Base-by-base conservation (phyloP, 1,140 invertebrate genomes). In the Drosophila nannoptera region DNA sequence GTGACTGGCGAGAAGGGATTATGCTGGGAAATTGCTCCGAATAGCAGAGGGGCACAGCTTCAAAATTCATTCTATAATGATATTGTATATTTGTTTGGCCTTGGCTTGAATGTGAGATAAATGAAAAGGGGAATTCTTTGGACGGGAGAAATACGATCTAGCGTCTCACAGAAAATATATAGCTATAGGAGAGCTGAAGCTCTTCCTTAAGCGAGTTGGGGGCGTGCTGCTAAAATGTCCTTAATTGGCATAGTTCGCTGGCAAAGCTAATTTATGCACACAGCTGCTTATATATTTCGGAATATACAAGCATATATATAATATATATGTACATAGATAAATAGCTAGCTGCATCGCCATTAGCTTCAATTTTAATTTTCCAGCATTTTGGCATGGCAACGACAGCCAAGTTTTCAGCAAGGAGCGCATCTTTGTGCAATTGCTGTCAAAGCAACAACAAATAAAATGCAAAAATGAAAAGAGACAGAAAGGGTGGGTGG, bases 401-500 rank as follows among this genome's bases (percentile, higher is more conserved):
- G 63, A 42, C 66, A 49, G 54, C 36, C 33, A 32, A 50, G 31
- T 60, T 55, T 61, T 58, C 50, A 40, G 29, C 16, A 22, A 78
- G 64, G 64, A 75, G 77, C 67, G 68, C 59, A 67, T 65, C 56
- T 61, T 36, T 53, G 7, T 48, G 53, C 43, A 69, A 48, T 50
- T 49, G 67, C 77, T 76, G 77, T 80, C 77, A 78, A 68, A 74
- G 66, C 67, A 75, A 67, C 62, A 68, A 45, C 62, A 78, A 68
- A 78, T 56, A 78, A 50, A 68, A 75, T 67, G 40, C 9, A 67
- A 45, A n/a, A 40, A 11, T 43, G n/a, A 22, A 42, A 6, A 42
- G 40, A 42, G 40, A 42, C 5, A 42, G 40, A 6, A 14, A 14
- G 12, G 6, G 5, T 4, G 6, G 4, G 5, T 8, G 40, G 8